Percentiles rank a stretch among this genome's conserved stretches.
These are phyloP conservation scores for Nasua narica DNA, from an alignment of 2,797 vertebrate species.

Conservation along the genomic window DNA sequence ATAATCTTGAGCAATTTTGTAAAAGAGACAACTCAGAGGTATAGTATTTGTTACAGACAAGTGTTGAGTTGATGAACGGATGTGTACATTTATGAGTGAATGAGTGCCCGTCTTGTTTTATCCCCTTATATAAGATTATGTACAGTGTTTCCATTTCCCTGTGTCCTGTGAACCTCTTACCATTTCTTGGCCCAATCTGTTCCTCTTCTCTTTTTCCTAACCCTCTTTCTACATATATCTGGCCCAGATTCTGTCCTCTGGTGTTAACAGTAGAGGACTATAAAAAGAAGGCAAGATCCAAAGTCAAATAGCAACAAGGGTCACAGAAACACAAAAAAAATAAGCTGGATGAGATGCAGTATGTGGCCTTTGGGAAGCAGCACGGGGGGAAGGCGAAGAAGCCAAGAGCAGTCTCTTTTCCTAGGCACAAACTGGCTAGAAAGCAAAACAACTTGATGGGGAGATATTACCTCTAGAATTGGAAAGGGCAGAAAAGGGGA, in stretches of 20 bases:
- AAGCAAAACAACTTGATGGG: not conserved
- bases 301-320: constrained; percentile 23
- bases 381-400: not conserved
- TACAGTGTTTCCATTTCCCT: not conserved
- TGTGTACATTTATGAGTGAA: not conserved
- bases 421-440: not conserved
- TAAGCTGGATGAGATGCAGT: not conserved
- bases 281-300: constrained; percentile 18
- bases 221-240: not conserved
- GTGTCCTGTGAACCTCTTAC: not conserved
- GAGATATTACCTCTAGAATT: not conserved
- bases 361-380: not conserved
- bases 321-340: constrained; percentile 30
- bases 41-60: not conserved
- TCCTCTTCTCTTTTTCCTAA: constrained; percentile 10
- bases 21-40: not conserved
- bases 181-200: not conserved
- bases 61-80: not conserved
- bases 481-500: not conserved
- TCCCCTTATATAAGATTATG: not conserved
- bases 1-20: not conserved
- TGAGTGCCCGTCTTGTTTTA: not conserved
- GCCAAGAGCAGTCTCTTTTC: not conserved
- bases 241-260: not conserved
- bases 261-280: not conserved